phyloP scores from a whole-genome alignment of 1,140 invertebrate genomes.

The Neodiprion virginianus region DNA sequence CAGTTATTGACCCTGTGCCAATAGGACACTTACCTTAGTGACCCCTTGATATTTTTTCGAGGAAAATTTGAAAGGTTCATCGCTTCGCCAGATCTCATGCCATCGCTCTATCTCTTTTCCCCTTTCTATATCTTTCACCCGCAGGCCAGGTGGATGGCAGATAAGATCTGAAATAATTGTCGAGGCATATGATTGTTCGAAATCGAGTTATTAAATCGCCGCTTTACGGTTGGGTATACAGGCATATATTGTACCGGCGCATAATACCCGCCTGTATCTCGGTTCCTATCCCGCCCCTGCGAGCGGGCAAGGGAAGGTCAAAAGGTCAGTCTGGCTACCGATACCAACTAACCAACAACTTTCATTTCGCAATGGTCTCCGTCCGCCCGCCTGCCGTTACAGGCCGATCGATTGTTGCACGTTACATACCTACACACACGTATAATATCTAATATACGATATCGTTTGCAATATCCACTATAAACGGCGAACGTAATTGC shows the following conservation, averaged over 20 bases:
- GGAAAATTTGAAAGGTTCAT: no score
- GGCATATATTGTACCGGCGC: no score
- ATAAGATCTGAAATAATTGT: slow-evolving; percentile 3
- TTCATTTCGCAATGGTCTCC: background rate
- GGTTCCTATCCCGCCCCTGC: background rate
- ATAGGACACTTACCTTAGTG: no score
- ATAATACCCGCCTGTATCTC: no score
- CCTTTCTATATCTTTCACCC: background rate
- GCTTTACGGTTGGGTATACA: background rate
- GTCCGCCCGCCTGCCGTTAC: background rate
- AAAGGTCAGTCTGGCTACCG: background rate
- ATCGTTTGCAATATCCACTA: no score
- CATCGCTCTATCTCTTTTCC: no score
- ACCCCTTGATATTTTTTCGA: no score
- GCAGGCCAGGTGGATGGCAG: background rate
- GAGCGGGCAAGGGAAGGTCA: background rate
- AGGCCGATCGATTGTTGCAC: slow-evolving; percentile 4
- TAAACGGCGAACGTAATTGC: no score
- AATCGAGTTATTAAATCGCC: slow-evolving; percentile 2
- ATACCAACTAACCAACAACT: background rate
- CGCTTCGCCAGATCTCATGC: no score
- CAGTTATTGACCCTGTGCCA: no score
- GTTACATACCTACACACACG: background rate
- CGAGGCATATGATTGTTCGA: background rate
- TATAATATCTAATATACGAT: no score